Base-by-base conservation (phyloP, 2,113 vertebrate genomes). In the Noctilio leporinus region DNA sequence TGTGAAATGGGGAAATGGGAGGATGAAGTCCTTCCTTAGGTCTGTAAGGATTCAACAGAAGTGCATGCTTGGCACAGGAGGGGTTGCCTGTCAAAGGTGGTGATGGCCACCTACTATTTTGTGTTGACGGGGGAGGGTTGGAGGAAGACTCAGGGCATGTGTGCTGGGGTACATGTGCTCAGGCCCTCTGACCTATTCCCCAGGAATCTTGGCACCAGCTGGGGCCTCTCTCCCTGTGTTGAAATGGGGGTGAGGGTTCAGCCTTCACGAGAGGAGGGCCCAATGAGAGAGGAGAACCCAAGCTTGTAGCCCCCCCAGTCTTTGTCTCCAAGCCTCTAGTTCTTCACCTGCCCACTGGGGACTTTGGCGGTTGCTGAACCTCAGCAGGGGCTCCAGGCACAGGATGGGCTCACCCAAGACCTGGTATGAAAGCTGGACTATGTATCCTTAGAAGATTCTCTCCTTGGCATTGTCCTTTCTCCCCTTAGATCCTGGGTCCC, bases 1-100 rank as follows among this genome's bases (percentile, higher is more conserved):
- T 78, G 67, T 65, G 82, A 85, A 49, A 35, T 0, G 19, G 35
- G 78, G 24, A 5, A 33, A 40, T 1, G 5, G 62, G 40, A 55
- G 24, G 65, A 49, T 3, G 17, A 33, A 59, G 20, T 26, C 14
- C 28, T 49, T 35, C 43, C 12, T 17, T 2, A 4, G 40, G 22
- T 24, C 1, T 59, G 33, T 10, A 11, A 67, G 59, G 51, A 51
- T 5, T 28, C 7, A 2, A 6, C 0, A 19, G 28, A 40, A 47
- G 69, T 33, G 47, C 7, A 6, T 7, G 17, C 49, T 19, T 8
- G 4, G 64, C 35, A 35, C 0, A 5, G 26, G 17, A 33, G 33
- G 1, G 10, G 45, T 43, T 0, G 0, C 24, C 80, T 1, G 4
- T n/a, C 38, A 1, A 2, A 5, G 33, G n/a, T 5, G 19, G 45